Evolutionary conservation across 2,888 invertebrate species (phyloP), one percentile per base, ranked within the genome.

Genomic region (Zygothrica quintamaculata): DNA sequence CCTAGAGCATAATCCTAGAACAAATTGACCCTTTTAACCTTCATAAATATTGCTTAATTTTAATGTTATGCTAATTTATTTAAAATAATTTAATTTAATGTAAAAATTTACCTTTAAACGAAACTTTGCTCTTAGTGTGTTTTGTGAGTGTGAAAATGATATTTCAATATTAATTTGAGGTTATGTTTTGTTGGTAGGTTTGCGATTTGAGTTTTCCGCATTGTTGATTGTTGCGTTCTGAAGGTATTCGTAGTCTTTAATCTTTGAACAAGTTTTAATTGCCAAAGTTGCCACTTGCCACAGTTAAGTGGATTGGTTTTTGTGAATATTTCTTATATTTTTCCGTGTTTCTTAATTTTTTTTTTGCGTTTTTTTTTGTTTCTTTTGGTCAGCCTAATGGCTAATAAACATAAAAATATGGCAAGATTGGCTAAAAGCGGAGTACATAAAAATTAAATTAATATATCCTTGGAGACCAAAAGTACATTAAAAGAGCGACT

Each of bases 381-480:
- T 22, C 18, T 62, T 52, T 43, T 60, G 77, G 84, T 60, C 77
- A 66, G 62, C 46, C 65, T 85, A 86, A 85, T 85, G 77, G 84
- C 76, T 69, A 80, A 86, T 86, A 86, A 80, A 76, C 77, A 86
- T 75, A 67, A 73, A 68, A 72, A 65, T 53, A 72, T 59, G 55
- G 58, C 57, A 2, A n/a, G 7, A 29, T 29, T 29, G 29, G 29
- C 69, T 68, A 76, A 80, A 73, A 86, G 74, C 69, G 60, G 29
- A 37, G 66, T 53, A 71, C 85, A 82, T 79, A 75, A 81, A 81
- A 81, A 64, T 80, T 77, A 74, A 84, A 81, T 86, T 81, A 86
- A 86, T 81, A 84, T 86, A 84, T 81, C 80, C 80, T 84, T 81
- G 84, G 80, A 81, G 80, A 81, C 80, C 62, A 40, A 25, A n/a